These are phyloP conservation scores for Cenopis cana DNA, from an alignment of 2,888 invertebrate genomes.

Conservation along the genomic window DNA sequence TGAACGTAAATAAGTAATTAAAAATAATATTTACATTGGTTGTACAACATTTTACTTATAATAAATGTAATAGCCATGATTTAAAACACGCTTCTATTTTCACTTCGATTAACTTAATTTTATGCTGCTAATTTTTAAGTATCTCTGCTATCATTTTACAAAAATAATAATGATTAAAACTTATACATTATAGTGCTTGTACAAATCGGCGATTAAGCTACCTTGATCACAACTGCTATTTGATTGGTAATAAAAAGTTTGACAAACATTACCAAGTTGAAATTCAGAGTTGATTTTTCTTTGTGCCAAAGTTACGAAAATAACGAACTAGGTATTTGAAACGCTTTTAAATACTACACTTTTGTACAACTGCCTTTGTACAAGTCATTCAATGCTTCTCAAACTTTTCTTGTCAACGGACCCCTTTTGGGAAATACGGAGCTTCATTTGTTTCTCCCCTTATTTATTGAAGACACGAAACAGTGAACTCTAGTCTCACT, in stretches of 20 bases:
- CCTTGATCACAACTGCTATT: neutral
- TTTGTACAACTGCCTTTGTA: slow-evolving; percentile 21
- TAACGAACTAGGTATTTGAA: neutral
- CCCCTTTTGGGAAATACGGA: neutral
- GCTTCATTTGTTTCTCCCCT: neutral
- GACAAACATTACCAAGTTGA: neutral
- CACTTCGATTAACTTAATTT: slow-evolving; percentile 27
- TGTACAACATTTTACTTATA: slow-evolving; percentile 31
- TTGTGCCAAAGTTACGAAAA: neutral
- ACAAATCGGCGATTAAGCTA: slow-evolving; percentile 7
- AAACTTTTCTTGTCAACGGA: neutral
- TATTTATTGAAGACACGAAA: no score
- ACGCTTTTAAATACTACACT: neutral
- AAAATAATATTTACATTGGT: slow-evolving; percentile 45
- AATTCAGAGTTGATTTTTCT: neutral
- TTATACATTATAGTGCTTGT: slow-evolving; percentile 9
- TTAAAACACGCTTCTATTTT: slow-evolving; percentile 1
- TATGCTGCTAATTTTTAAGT: slow-evolving; percentile 38
- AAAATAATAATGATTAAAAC: neutral
- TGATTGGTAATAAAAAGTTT: neutral
- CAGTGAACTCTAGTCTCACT: no score
- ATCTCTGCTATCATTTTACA: slow-evolving; percentile 39
- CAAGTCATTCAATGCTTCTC: slow-evolving; percentile 13
- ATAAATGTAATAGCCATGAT: slow-evolving; percentile 16
- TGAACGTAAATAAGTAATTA: slow-evolving; percentile 38